Percentiles rank a stretch among this genome's conserved stretches.
Evolutionary conservation across 1,140 invertebrate genomes (phyloP).

Genomic region (Latrodectus geometricus): DNA sequence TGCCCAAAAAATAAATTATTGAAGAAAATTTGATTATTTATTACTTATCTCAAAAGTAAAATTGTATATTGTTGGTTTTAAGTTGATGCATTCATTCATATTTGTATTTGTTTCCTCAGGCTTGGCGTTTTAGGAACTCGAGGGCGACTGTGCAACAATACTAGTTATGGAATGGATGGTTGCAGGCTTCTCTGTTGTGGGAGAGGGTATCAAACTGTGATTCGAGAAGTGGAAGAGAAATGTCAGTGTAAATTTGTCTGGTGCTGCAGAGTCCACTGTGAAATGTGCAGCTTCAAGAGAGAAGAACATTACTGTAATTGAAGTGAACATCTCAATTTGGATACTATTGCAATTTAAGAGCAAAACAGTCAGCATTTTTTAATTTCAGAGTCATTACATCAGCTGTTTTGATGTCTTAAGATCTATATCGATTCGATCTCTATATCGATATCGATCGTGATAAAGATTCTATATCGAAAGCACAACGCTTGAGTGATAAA

Average conservation of each 20-base stretch:
- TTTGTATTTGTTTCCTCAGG: conserved; percentile 29
- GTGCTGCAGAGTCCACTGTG: conserved; percentile 94
- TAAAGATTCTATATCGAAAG: conserved; percentile 1
- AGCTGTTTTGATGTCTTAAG: neutral
- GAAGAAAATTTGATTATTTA: too few relatives aligned
- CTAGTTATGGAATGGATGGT: conserved; percentile 82
- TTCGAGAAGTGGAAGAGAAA: conserved; percentile 80
- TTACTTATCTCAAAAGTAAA: too few relatives aligned
- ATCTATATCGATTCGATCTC: too few relatives aligned
- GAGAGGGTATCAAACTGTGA: conserved; percentile 79
- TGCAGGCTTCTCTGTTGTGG: conserved; percentile 89
- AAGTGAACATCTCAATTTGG: conserved; percentile 30
- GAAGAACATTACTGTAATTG: conserved; percentile 62
- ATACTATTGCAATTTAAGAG: neutral
- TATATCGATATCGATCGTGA: too few relatives aligned
- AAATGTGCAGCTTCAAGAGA: conserved; percentile 75
- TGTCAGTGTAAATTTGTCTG: conserved; percentile 94
- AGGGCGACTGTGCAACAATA: conserved; percentile 82
- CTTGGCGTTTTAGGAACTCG: conserved; percentile 80
- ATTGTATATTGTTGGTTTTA: too few relatives aligned
- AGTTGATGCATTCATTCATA: too few relatives aligned
- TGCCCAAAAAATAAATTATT: too few relatives aligned
- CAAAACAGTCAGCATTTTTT: neutral
- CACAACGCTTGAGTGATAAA: neutral
- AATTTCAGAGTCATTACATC: neutral